Base-by-base conservation (phyloP, 1,140 invertebrate genomes). In the Aradophagus sp. region DNA sequence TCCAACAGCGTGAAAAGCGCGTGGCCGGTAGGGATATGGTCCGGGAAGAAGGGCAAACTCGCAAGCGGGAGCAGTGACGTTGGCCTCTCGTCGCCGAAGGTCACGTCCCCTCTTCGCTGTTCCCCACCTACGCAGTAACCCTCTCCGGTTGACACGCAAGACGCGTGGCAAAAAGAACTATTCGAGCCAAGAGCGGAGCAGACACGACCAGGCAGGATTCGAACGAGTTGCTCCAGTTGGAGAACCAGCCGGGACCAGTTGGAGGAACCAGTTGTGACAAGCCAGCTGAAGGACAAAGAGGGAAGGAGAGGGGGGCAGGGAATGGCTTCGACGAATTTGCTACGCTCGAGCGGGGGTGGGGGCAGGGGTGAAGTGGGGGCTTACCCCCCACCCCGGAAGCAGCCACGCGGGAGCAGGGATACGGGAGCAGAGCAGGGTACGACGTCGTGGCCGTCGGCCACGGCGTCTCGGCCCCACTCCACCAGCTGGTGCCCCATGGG, bases 351-450 rank as follows among this genome's bases (percentile, higher is more conserved):
- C n/a, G n/a, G n/a, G n/a, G n/a, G n/a, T n/a, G n/a, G n/a, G n/a
- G n/a, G n/a, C n/a, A n/a, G n/a, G n/a, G n/a, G n/a, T n/a, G n/a
- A n/a, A n/a, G 45, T 41, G 36, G 45, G 45, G 58, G 45, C 5
- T 31, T 41, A 12, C 45, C 76, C 76, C 74, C 80, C 78, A 77
- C 77, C 77, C 52, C 48, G 77, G 76, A 74, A 76, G 73, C 69
- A 34, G n/a, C 5, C 35, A 39, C 53, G 72, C 68, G 74, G 76
- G 80, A 80, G 79, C 68, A 77, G 76, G 72, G 75, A 78, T 70
- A 62, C 68, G 70, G 67, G 75, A 76, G 68, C 31, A 23, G 5
- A 19, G 32, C 12, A n/a, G n/a, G n/a, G n/a, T n/a, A n/a, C 74
- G 72, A 73, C 74, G 45, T 71, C 73, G 73, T 75, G 78, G 69